phyloP scores from a whole-genome alignment of 2,797 vertebrate species.

The Echiichthys vipera region DNA sequence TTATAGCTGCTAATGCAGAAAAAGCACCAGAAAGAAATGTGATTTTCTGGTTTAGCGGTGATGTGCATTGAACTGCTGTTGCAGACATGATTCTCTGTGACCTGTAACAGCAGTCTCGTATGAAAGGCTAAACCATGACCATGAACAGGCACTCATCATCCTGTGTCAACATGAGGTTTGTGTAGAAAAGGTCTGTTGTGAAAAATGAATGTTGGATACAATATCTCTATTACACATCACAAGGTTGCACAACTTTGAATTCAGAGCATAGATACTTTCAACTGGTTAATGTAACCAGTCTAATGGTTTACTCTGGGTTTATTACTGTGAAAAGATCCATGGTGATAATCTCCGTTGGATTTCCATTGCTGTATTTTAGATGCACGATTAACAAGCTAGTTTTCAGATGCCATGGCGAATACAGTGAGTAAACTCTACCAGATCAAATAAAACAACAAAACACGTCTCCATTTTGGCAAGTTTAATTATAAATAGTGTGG shows the following conservation, averaged over 20 bases:
- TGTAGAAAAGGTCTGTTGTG: conserved; percentile 5
- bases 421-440: background rate
- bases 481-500: background rate
- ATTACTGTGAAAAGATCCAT: background rate
- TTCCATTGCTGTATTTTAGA: background rate
- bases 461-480: background rate
- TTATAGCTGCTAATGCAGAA: conserved; percentile 21
- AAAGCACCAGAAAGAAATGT: conserved; percentile 21
- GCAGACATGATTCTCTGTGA: conserved; percentile 38
- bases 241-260: background rate
- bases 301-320: background rate
- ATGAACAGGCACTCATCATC: conserved; percentile 11
- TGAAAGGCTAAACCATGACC: conserved; percentile 24
- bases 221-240: background rate
- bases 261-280: background rate
- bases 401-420: background rate
- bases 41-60: conserved; percentile 26
- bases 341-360: background rate
- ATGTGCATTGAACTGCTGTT: conserved; percentile 24
- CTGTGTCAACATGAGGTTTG: conserved; percentile 3
- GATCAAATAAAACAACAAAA: background rate
- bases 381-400: conserved; percentile 3
- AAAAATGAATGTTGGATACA: background rate
- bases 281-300: background rate
- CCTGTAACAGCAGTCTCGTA: conserved; percentile 21